phyloP scores from a whole-genome alignment of 2,888 invertebrate species.

The Pristionchus fissidentatus region DNA sequence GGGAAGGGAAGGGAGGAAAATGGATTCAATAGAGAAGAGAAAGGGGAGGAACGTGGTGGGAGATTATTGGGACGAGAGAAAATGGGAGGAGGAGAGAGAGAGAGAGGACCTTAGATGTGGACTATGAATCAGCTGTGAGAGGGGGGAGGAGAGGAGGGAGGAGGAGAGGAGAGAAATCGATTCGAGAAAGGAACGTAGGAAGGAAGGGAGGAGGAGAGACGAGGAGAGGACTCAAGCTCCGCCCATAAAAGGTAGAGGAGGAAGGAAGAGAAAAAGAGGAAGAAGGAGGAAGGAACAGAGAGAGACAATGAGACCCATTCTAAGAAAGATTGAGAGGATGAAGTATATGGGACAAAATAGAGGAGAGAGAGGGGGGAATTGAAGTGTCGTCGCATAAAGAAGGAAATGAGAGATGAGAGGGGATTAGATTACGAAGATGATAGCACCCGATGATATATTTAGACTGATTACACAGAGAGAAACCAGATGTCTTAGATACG shows the following conservation, averaged over 20 bases:
- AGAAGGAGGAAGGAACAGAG: neutral
- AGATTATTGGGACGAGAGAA: neutral
- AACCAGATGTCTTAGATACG: no score
- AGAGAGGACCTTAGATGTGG: conserved; percentile 38
- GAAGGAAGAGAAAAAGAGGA: neutral
- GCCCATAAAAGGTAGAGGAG: neutral
- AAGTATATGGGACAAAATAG: neutral
- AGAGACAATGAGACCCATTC: conserved; percentile 12
- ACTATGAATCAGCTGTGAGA: conserved; percentile 21
- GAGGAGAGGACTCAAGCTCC: neutral
- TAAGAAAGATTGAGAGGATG: neutral
- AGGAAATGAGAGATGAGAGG: neutral
- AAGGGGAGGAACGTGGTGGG: neutral
- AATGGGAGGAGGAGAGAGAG: neutral
- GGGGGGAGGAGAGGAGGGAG: neutral
- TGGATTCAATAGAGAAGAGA: neutral
- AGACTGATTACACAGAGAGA: no score
- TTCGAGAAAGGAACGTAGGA: neutral
- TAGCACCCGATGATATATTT: no score
- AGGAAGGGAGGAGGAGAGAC: neutral
- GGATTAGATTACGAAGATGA: no score
- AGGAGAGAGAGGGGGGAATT: neutral
- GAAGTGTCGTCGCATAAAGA: neutral
- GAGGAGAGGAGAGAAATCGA: neutral
- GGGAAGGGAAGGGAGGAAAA: neutral